These are phyloP conservation scores for Archivesica marissinica DNA, from an alignment of 1,140 invertebrate species.

Conservation along the genomic window DNA sequence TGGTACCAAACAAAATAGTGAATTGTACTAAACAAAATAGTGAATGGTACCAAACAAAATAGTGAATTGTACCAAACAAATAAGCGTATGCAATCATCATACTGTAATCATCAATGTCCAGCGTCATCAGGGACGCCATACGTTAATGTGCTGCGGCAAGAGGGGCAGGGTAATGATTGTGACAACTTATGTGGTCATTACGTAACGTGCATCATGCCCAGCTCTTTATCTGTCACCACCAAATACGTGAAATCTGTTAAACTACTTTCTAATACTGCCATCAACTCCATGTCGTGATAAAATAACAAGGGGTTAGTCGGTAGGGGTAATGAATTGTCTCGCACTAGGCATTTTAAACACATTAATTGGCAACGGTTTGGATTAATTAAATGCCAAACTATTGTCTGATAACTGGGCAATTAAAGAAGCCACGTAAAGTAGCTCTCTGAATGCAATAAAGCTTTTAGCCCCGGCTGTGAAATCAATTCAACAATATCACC, in stretches of 20 bases:
- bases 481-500: constrained; percentile 21
- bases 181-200: constrained; percentile 36
- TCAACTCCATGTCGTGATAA: constrained; percentile 34
- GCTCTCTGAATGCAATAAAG: constrained; percentile 60
- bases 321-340: constrained; percentile 27
- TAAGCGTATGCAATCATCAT: too few species aligned
- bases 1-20: too few species aligned
- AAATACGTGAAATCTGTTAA: constrained; percentile 27
- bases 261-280: constrained; percentile 44
- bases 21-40: too few species aligned
- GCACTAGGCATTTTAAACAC: constrained; percentile 58
- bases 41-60: too few species aligned
- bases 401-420: constrained; percentile 59
- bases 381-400: constrained; percentile 59
- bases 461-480: constrained; percentile 51
- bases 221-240: constrained; percentile 28
- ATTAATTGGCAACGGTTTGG: constrained; percentile 57
- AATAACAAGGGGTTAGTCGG: constrained; percentile 51
- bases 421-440: constrained; percentile 44
- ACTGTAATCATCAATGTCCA: too few species aligned
- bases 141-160: neutral
- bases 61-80: too few species aligned
- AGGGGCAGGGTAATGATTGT: neutral
- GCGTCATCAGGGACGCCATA: too few species aligned
- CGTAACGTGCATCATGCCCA: constrained; percentile 25